Percentiles rank a stretch among this genome's conserved stretches.
These are phyloP conservation scores for Eupsilia transversa DNA, from an alignment of 2,888 invertebrate genomes.

Conservation along the genomic window DNA sequence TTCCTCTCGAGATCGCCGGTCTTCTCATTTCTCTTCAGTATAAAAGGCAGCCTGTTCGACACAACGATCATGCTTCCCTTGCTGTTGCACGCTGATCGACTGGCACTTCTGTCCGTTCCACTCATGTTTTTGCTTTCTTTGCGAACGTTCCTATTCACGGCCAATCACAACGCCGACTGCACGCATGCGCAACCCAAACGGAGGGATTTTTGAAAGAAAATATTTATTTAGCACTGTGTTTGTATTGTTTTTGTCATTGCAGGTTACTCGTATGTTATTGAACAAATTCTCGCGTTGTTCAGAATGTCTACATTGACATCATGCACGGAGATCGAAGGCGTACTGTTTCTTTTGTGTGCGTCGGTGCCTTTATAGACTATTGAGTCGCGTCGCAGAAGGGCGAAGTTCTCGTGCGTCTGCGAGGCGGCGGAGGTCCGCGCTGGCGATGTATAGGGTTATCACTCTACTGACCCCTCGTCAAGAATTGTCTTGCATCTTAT, in stretches of 20 bases:
- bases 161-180: conserved; percentile 83
- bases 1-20: conserved; percentile 94
- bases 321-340: conserved; percentile 84
- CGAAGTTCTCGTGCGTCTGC: conserved; percentile 81
- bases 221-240: conserved; percentile 73
- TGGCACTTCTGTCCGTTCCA: conserved; percentile 75
- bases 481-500: conserved; percentile 75
- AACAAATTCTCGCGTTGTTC: conserved; percentile 70
- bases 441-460: conserved; percentile 83
- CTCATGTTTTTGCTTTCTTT: conserved; percentile 82
- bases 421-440: conserved; percentile 80
- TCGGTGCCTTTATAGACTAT: conserved; percentile 87
- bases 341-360: conserved; percentile 86
- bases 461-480: conserved; percentile 75
- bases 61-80: conserved; percentile 96
- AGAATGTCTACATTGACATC: conserved; percentile 82
- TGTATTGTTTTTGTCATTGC: conserved; percentile 78
- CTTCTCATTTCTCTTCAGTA: conserved; percentile 93
- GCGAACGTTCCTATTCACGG: conserved; percentile 77
- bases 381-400: conserved; percentile 82
- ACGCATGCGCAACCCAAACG: conserved; percentile 84
- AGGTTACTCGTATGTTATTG: conserved; percentile 63
- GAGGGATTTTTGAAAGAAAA: conserved; percentile 81
- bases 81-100: conserved; percentile 88
- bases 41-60: conserved; percentile 97